A percentile compares a stretch with the other conserved stretches of the same genome.
Evolutionary conservation across 2,888 invertebrate species (phyloP).

Genomic region (Hypomecis atomaria): DNA sequence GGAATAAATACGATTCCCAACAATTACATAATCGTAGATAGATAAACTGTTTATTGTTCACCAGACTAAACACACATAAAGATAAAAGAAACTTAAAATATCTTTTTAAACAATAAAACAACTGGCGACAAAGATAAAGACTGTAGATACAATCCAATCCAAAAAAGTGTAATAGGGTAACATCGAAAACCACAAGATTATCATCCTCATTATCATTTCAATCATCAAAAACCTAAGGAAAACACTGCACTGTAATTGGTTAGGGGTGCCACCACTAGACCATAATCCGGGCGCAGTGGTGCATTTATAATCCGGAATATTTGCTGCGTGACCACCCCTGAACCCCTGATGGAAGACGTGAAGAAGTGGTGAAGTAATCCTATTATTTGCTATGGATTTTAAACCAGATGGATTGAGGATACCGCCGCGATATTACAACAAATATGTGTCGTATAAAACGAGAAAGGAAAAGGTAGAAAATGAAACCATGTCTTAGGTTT

Average conservation of each 20-base stretch:
- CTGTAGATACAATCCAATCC: not conserved
- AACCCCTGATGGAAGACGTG: slow-evolving; percentile 18
- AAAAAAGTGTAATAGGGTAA: not conserved
- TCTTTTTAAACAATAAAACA: too few species aligned
- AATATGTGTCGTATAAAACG: not conserved
- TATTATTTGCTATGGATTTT: slow-evolving; percentile 37
- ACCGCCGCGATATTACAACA: not conserved
- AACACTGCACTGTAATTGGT: slow-evolving; percentile 35
- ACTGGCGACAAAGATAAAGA: not conserved
- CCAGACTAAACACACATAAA: too few species aligned
- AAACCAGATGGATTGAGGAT: slow-evolving; percentile 22
- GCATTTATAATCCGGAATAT: slow-evolving; percentile 40
- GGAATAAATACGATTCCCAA: too few species aligned
- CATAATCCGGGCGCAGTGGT: slow-evolving; percentile 35
- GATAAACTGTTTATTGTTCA: too few species aligned
- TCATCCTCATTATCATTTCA: slow-evolving; percentile 30
- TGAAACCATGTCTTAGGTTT: not conserved
- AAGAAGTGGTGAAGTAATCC: slow-evolving; percentile 37
- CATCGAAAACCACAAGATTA: slow-evolving; percentile 11
- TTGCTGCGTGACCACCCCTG: slow-evolving; percentile 39
- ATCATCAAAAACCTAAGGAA: slow-evolving; percentile 40
- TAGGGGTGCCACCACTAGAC: slow-evolving; percentile 36
- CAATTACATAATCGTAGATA: too few species aligned
- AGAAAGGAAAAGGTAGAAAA: not conserved
- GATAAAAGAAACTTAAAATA: too few species aligned